Evolutionary conservation across 2,113 vertebrate genomes (phyloP).

Genomic region (Crocuta crocuta): DNA sequence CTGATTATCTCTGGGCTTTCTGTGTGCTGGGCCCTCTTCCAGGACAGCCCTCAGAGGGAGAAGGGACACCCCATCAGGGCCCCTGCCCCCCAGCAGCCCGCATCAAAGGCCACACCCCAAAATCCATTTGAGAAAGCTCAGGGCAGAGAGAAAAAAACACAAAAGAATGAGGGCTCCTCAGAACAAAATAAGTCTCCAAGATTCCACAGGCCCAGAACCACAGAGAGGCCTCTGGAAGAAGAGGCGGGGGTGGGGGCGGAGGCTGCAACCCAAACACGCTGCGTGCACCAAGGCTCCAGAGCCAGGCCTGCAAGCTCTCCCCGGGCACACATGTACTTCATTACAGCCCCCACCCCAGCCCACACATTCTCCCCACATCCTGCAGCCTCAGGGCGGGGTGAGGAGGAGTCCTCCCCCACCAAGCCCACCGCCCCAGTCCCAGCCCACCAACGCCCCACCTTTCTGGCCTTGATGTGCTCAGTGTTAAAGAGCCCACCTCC

Average conservation of each 20-base stretch:
- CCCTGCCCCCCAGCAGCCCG: background rate
- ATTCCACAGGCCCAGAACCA: background rate
- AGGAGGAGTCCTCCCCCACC: background rate
- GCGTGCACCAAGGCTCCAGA: background rate
- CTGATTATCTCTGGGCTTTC: background rate
- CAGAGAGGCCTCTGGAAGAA: background rate
- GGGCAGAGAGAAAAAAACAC: background rate
- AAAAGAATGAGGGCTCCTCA: background rate
- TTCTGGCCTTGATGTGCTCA: no score
- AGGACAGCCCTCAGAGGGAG: background rate
- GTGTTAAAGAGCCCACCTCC: background rate
- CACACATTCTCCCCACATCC: background rate
- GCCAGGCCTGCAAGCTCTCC: background rate
- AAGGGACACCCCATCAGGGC: background rate
- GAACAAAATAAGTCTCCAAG: constrained; percentile 26
- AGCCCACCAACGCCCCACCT: background rate
- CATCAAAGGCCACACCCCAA: background rate
- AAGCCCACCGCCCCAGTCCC: background rate
- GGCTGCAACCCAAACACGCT: background rate
- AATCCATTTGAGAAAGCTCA: background rate
- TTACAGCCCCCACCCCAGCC: background rate
- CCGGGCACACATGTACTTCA: background rate
- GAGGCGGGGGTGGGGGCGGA: background rate
- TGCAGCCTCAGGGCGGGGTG: background rate
- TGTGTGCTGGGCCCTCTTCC: background rate